Base-by-base conservation (phyloP, 2,113 vertebrate genomes). In the Ranitomeya imitator region DNA sequence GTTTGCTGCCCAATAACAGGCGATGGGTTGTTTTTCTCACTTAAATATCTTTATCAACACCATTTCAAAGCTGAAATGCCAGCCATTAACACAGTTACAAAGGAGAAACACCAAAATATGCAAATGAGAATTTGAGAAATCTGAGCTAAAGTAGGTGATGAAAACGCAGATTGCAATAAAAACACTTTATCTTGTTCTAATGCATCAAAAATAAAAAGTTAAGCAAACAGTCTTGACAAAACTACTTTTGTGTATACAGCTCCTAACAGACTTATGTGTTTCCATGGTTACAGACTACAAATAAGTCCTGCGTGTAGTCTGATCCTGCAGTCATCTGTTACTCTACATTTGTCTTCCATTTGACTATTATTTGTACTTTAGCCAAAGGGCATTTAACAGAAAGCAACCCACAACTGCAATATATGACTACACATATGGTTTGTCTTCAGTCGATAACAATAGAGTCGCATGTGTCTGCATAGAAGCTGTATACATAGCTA, bases 1-100 rank as follows among this genome's bases (percentile, higher is more conserved):
- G 31, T 51, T 65, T 61, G 37, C 80, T 65, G 80, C 80, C 57
- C 80, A 82, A 45, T 18, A 65, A 82, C 60, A 65, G 55, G 55
- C 23, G 15, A n/a, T 59, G 55, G 21, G 1, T 57, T 14, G 5
- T 51, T 14, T 63, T 45, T 63, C 80, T 51, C 16, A 37, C 52
- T 83, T 16, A 83, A 83, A 18, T 14, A 16, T 23, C 11, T 79
- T 23, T 79, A 55, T 79, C 57, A 79, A 79, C 77, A 79, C 52
- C 52, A 79, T 55, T n/a, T 21, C 77, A 79, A 4, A 8, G 51
- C 0, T 57, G 13, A 55, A n/a, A n/a, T 55, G 45, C 10, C 51
- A n/a, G 9, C 45, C 51, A 63, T 16, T 63, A 9, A 45, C 37
- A 18, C 63, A 9, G 63, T 0, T 1, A 57, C 19, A 16, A 16